Evolutionary conservation across 2,113 vertebrate genomes (phyloP).

Genomic region (Chloebia gouldiae): DNA sequence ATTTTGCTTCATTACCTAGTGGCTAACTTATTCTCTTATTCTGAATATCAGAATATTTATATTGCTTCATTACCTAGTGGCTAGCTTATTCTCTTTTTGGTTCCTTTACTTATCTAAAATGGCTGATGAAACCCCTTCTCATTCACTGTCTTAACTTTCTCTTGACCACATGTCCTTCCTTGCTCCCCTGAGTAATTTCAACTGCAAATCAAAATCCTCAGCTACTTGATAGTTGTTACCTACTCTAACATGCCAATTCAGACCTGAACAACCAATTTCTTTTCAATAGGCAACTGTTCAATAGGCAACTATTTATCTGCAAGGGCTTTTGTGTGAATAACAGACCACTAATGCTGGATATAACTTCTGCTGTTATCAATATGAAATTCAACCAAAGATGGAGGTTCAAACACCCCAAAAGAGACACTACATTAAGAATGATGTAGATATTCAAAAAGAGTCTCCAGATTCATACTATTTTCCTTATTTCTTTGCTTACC

Average conservation of each 20-base stretch:
- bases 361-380: not conserved
- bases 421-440: not conserved
- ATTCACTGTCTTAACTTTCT: not conserved
- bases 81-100: not conserved
- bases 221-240: not conserved
- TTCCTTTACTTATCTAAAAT: not conserved
- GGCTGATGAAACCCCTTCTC: not conserved
- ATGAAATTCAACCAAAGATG: not conserved
- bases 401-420: not conserved
- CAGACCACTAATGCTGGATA: not conserved
- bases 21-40: not conserved
- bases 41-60: not conserved
- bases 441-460: not conserved
- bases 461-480: not conserved
- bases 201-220: not conserved
- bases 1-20: not conserved
- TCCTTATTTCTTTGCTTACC: not conserved
- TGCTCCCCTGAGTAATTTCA: not conserved
- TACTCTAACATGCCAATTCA: not conserved
- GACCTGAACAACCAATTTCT: not conserved
- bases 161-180: not conserved
- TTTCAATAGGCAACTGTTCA: too few relatives aligned
- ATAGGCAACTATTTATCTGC: not conserved
- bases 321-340: not conserved
- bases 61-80: not conserved